Evolutionary conservation across 1,140 invertebrate species (phyloP).

Genomic region (Drosophila bifasciata): DNA sequence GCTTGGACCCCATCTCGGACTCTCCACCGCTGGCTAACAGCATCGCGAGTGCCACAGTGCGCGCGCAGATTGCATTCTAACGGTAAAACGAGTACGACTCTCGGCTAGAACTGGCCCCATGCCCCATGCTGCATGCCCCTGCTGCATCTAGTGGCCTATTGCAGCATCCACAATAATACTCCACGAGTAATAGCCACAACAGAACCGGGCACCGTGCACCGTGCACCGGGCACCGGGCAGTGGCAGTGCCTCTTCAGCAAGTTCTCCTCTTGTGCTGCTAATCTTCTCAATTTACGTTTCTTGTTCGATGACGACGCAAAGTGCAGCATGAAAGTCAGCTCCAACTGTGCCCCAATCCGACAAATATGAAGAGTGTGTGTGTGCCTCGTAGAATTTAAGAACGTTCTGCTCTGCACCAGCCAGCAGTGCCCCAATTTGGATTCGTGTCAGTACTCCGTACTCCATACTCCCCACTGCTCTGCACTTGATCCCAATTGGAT

Average conservation of each 20-base stretch:
- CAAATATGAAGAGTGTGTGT: conserved; percentile 38
- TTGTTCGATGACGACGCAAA: conserved; percentile 71
- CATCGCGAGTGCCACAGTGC: conserved; percentile 62
- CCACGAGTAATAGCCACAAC: conserved; percentile 16
- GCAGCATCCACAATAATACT: conserved; percentile 68
- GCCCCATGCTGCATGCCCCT: too few relatives aligned
- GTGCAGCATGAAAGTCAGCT: conserved; percentile 60
- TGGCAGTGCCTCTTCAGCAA: conserved; percentile 52
- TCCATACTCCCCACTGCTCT: conserved; percentile 33
- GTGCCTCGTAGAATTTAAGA: conserved; percentile 62
- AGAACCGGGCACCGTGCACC: conserved; percentile 41
- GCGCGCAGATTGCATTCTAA: conserved; percentile 79
- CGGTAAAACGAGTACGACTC: conserved; percentile 80
- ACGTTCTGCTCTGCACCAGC: conserved; percentile 36
- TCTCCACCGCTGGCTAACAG: conserved; percentile 43
- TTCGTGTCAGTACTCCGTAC: conserved; percentile 63
- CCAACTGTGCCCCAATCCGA: conserved; percentile 21
- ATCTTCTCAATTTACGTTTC: conserved; percentile 75
- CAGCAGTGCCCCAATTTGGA: conserved; percentile 63
- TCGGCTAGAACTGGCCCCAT: conserved; percentile 58
- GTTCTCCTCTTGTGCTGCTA: conserved; percentile 55
- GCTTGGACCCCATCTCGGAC: not conserved
- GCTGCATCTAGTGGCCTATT: conserved; percentile 58
- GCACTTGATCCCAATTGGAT: conserved; percentile 57
- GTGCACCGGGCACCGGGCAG: conserved; percentile 58